phyloP scores from a whole-genome alignment of 2,888 invertebrate genomes.

The Pterobdella sp. region DNA sequence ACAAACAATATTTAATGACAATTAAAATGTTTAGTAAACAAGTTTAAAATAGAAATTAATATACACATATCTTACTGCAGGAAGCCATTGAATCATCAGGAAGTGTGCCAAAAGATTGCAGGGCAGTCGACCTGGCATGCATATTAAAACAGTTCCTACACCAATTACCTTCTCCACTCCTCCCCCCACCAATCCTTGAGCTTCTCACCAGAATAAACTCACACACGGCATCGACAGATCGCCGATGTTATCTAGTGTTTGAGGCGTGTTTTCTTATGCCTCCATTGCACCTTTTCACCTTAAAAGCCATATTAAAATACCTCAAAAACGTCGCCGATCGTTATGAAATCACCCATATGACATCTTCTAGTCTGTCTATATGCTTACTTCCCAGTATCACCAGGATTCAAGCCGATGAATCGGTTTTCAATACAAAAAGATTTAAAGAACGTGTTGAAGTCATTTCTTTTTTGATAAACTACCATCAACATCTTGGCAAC shows the following conservation, averaged over 20 bases:
- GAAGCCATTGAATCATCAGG: neutral
- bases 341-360: neutral
- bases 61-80: slow-evolving; percentile 28
- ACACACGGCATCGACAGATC: neutral
- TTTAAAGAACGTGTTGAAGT: neutral
- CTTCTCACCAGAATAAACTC: neutral
- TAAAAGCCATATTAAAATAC: neutral
- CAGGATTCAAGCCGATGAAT: neutral
- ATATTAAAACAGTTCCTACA: neutral
- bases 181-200: neutral
- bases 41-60: slow-evolving; percentile 29
- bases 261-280: neutral
- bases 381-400: slow-evolving; percentile 5
- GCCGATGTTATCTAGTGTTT: neutral
- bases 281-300: neutral
- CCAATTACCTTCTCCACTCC: neutral
- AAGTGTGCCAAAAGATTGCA: neutral
- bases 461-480: neutral
- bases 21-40: slow-evolving; percentile 30
- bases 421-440: neutral
- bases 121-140: neutral
- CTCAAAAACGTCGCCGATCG: neutral
- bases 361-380: neutral
- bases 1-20: slow-evolving; percentile 30
- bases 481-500: slow-evolving; percentile 9